phyloP scores from a whole-genome alignment of 2,113 vertebrate species.

The Psittacus erithacus region DNA sequence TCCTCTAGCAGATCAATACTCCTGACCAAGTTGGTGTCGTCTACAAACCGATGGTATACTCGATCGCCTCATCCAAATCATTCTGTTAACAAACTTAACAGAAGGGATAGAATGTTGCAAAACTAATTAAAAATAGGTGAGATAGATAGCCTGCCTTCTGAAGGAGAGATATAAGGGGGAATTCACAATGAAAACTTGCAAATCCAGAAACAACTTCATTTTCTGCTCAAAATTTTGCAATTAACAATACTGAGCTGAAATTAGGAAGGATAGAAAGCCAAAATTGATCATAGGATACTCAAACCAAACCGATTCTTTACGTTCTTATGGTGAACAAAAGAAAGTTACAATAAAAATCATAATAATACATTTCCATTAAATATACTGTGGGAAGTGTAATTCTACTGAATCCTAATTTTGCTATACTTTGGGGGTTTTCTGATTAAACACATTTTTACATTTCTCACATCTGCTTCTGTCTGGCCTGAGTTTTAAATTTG shows the following conservation, averaged over 20 bases:
- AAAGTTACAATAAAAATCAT: not conserved
- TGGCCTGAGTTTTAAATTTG: not conserved
- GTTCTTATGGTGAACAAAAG: not conserved
- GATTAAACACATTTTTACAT: not conserved
- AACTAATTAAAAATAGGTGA: not conserved
- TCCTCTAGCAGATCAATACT: not conserved
- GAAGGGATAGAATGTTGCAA: not conserved
- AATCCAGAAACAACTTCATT: not conserved
- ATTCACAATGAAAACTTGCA: not conserved
- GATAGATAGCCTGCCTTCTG: not conserved
- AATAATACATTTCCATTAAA: not conserved
- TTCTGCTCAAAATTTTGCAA: not conserved
- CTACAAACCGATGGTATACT: not conserved
- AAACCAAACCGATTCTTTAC: not conserved
- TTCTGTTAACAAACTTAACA: not conserved
- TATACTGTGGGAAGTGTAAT: not conserved
- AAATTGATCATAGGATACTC: not conserved
- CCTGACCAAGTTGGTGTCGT: not conserved
- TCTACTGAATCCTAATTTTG: not conserved
- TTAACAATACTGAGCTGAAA: not conserved
- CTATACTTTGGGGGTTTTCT: not conserved
- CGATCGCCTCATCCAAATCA: not conserved
- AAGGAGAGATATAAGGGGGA: not conserved
- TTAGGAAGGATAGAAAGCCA: not conserved
- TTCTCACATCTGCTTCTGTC: not conserved